These are phyloP conservation scores for Idris sp. DNA, from an alignment of 1,140 invertebrate genomes.

Conservation along the genomic window DNA sequence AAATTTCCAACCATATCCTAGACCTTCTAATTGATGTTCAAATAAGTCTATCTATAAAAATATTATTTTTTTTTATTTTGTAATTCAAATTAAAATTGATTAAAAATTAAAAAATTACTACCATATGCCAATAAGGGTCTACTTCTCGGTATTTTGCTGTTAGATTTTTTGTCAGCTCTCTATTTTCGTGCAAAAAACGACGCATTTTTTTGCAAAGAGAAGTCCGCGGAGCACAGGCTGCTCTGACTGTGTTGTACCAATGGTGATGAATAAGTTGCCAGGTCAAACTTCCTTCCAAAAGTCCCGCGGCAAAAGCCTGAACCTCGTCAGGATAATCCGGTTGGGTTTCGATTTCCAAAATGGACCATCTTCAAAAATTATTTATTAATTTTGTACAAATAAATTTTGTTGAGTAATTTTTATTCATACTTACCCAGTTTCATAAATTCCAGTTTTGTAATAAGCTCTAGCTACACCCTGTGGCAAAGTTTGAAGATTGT, in stretches of 20 bases:
- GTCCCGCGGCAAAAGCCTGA: constrained; percentile 93
- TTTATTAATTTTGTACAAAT: too few species aligned
- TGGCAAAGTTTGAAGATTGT: constrained; percentile 81
- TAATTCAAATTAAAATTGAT: too few species aligned
- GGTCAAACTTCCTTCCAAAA: constrained; percentile 90
- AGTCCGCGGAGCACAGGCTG: constrained; percentile 83
- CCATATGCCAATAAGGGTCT: constrained; percentile 90
- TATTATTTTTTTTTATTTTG: not conserved
- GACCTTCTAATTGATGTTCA: constrained; percentile 84
- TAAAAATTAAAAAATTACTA: constrained; percentile 67
- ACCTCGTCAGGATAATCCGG: constrained; percentile 84
- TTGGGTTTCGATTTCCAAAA: constrained; percentile 88
- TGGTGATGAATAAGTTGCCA: constrained; percentile 89
- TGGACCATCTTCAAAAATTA: constrained; percentile 82
- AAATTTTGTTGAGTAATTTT: too few species aligned
- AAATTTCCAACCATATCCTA: constrained; percentile 83
- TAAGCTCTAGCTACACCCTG: constrained; percentile 84
- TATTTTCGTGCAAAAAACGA: constrained; percentile 83
- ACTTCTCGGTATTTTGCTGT: constrained; percentile 79
- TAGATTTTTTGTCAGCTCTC: constrained; percentile 77
- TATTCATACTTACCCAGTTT: constrained; percentile 85
- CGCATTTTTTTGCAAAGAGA: constrained; percentile 84
- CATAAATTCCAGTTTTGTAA: constrained; percentile 83
- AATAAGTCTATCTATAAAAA: constrained; percentile 81
- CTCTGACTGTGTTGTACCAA: constrained; percentile 87